Conservation (phyloP, 2,113 vertebrate species). For the Amphilophus citrinellus region DNA sequence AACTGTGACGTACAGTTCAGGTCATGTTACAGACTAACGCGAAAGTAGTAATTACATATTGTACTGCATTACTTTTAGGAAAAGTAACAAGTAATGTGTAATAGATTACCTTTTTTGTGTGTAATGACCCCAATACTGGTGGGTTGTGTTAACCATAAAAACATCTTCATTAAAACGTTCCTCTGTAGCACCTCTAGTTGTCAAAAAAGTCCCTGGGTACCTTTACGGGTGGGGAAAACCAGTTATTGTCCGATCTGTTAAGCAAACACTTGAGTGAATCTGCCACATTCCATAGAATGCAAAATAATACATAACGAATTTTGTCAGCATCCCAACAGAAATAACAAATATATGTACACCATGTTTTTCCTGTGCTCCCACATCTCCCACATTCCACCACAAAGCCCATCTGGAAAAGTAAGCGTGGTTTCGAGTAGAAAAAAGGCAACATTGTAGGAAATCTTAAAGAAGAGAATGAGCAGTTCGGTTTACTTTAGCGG, state of each 20-base stretch:
- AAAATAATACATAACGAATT: not conserved
- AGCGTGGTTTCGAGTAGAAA: conserved; percentile 32
- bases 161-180: no score
- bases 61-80: not conserved
- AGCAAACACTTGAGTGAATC: not conserved
- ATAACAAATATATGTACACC: not conserved
- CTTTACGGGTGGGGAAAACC: no score
- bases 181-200: no score
- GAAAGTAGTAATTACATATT: not conserved
- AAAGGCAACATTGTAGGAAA: conserved; percentile 52
- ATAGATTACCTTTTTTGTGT: not conserved
- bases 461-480: not conserved
- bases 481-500: not conserved
- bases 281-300: not conserved
- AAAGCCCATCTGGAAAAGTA: not conserved
- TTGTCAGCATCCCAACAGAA: not conserved
- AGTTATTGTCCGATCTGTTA: no score
- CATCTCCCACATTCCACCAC: not conserved
- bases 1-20: not conserved
- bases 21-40: not conserved
- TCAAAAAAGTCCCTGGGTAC: no score
- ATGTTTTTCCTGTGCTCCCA: not conserved
- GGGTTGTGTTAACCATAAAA: no score
- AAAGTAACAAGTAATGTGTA: not conserved
- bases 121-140: not conserved